Base-by-base conservation (phyloP, 53 echinoderm and acorn worm genomes). In the Mesocentrotus franciscanus region DNA sequence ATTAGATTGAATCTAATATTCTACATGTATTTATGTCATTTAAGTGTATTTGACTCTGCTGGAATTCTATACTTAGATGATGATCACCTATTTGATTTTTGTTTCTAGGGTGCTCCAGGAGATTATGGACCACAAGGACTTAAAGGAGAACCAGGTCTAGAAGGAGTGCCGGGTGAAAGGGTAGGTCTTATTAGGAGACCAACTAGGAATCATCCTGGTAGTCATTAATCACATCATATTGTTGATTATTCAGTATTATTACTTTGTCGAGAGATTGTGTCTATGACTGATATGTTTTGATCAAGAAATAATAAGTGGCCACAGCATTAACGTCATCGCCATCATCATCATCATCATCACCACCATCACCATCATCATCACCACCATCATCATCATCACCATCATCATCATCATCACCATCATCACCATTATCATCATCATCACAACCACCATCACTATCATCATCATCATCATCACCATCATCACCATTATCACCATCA, bases 61-160 rank as follows among this genome's bases (percentile, higher is more conserved):
- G 3, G 49, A 49, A 49, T 49, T 49, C 5, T 49, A 49, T 5
- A 49, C 6, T 0, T 4, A 49, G 49, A 49, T 49, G 49, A 49
- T 49, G 49, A 49, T 49, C 49, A 2, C 49, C 49, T 5, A 12
- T 76, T 0, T 76, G 1, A 10, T 30, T 30, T 56, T 26, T 56
- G 39, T 11, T 90, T 90, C 0, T 60, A 90, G 90, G 90, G 90
- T 60, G 59, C 26, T 60, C 29, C 13, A 3, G 90, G 90, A 29
- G 30, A 27, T 5, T 18, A 9, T 58, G 90, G 90, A 20, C 61
- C 61, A 90, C 27, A 27, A 90, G 90, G 90, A 20, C 7, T 14
- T 0, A 90, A 90, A 90, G 90, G 90, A 90, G 90, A 90, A 13
- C 90, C n/a, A 17, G 90, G 90, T 58, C 90, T 60, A 16, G 60